Conservation (phyloP, 2,888 invertebrate genomes). For the Thymelicus acteon region DNA sequence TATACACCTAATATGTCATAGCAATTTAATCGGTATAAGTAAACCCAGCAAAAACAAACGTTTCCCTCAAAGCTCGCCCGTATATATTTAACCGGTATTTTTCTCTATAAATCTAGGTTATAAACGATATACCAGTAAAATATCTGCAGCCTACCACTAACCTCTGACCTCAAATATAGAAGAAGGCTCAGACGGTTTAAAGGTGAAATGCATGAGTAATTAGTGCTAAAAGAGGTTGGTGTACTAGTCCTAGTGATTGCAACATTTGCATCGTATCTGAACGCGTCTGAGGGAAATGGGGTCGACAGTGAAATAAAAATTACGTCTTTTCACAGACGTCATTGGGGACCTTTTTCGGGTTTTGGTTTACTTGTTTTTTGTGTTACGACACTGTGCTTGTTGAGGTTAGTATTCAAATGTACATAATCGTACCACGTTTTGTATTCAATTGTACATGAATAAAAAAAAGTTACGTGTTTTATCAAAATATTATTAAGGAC, state of each 20-base stretch:
- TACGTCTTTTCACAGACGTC: not conserved
- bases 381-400: not conserved
- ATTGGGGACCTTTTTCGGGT: not conserved
- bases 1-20: not conserved
- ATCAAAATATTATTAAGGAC: too few relatives aligned
- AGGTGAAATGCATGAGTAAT: conserved; percentile 19
- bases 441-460: too few relatives aligned
- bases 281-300: not conserved
- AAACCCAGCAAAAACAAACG: not conserved
- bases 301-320: not conserved
- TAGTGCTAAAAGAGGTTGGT: conserved; percentile 8
- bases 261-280: not conserved
- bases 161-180: conserved; percentile 14
- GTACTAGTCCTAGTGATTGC: conserved; percentile 5
- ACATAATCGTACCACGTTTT: too few relatives aligned
- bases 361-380: not conserved
- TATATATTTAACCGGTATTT: not conserved
- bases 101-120: not conserved
- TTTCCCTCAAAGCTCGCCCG: not conserved
- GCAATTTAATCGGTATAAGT: not conserved
- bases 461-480: too few relatives aligned
- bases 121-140: not conserved
- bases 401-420: not conserved
- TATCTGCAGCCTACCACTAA: not conserved
- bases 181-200: conserved; percentile 6